Evolutionary conservation across 2,797 vertebrate species (phyloP), one percentile per base, ranked within the genome.

Genomic region (Echeneis naucrates): DNA sequence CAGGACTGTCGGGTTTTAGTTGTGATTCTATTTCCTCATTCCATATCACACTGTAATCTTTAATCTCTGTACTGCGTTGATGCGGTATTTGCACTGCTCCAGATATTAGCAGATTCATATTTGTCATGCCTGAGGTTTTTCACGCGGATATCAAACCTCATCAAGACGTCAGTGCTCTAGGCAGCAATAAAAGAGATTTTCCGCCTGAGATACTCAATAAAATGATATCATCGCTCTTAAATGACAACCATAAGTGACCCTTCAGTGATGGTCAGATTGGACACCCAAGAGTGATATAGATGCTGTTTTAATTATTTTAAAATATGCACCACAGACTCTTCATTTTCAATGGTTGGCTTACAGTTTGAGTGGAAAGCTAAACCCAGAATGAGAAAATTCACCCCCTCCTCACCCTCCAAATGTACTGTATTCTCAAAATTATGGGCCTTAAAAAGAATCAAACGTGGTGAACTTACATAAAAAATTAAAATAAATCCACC

Each of bases 181-280:
- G 78, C 72, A 19, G 73, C 72, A 78, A 77, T 83, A 77, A 83
- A 75, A 65, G 27, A 33, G 33, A 80, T 78, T 80, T 71, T 75
- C 74, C 35, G 62, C 68, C 75, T 65, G 68, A 80, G 80, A 82
- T 76, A 42, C 51, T 71, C 68, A 56, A 72, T 80, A 50, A 83
- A 75, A 58, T 35, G 47, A 68, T 74, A 48, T 68, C 33, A 45
- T 9, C 48, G 66, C 71, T 48, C 2, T 77, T 53, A 65, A 72
- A 77, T 74, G 65, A 55, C 57, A 77, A 42, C 44, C 62, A 62
- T 64, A 72, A 60, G 55, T 19, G 58, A 47, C 21, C 55, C 59
- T 77, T 72, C 65, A 2, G 24, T 55, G 37, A 26, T 9, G 30
- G 10, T 13, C 11, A 19, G 24, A 42, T 33, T 64, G 55, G 53